A percentile compares a stretch with the other conserved stretches of the same genome.
These are phyloP conservation scores for Erynnis tages DNA, from an alignment of 2,888 invertebrate species.

Conservation along the genomic window DNA sequence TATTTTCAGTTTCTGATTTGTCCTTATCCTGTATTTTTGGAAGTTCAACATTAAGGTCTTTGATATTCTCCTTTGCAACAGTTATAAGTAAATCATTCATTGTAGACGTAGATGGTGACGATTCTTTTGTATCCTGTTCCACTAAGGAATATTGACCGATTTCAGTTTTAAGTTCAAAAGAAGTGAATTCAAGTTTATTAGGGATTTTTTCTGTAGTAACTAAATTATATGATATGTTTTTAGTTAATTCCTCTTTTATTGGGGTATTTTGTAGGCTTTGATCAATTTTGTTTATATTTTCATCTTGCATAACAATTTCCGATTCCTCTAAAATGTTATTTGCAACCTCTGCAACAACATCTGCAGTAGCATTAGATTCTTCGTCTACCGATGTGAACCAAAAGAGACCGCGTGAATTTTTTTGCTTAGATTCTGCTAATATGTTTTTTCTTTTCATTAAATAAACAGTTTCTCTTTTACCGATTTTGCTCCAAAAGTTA, in stretches of 20 bases:
- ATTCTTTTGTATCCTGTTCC: neutral
- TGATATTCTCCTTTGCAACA: too few relatives aligned
- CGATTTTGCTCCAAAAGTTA: conserved; percentile 85
- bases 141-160: neutral
- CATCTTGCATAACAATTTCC: neutral
- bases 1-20: too few relatives aligned
- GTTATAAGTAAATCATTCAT: too few relatives aligned
- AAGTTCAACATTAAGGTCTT: too few relatives aligned
- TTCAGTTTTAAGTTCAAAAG: conserved; percentile 1
- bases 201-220: neutral
- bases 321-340: neutral
- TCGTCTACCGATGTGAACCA: conserved; percentile 59
- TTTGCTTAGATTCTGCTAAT: conserved; percentile 64
- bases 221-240: neutral
- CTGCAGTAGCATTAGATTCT: neutral
- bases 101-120: too few relatives aligned
- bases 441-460: conserved; percentile 79
- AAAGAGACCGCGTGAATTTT: conserved; percentile 55
- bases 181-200: neutral
- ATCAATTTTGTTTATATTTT: neutral
- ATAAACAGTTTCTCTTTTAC: conserved; percentile 84
- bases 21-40: too few relatives aligned
- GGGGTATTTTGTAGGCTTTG: neutral
- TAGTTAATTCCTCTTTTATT: neutral
- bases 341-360: neutral